phyloP scores from a whole-genome alignment of 2,797 vertebrate genomes.

The Poecilia gillii region DNA sequence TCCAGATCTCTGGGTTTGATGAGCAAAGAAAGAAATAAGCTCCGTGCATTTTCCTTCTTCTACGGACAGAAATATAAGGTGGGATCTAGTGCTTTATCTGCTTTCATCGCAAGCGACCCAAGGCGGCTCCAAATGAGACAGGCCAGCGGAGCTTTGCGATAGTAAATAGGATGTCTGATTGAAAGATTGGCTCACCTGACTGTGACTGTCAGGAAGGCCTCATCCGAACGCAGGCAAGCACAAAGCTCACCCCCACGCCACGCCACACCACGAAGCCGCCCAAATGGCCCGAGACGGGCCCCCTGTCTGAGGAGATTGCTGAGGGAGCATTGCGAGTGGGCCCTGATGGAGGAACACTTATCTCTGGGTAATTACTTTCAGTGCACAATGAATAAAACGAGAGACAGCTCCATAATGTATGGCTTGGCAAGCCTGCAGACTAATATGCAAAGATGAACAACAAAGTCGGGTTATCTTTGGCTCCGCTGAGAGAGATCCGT shows the following conservation, averaged over 20 bases:
- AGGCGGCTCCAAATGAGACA: slow-evolving; percentile 60
- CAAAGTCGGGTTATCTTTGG: slow-evolving; percentile 66
- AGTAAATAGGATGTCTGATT: slow-evolving; percentile 79
- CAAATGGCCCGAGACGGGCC: slow-evolving; percentile 69
- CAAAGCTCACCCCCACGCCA: slow-evolving; percentile 62
- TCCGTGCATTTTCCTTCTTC: slow-evolving; percentile 26
- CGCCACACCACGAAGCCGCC: slow-evolving; percentile 36
- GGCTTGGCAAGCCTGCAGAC: slow-evolving; percentile 71
- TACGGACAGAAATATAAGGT: slow-evolving; percentile 36
- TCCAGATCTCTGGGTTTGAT: slow-evolving; percentile 37
- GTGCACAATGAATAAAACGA: slow-evolving; percentile 80
- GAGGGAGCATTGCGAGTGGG: slow-evolving; percentile 60
- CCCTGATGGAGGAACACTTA: slow-evolving; percentile 72
- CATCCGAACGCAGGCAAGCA: slow-evolving; percentile 71
- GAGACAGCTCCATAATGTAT: slow-evolving; percentile 78
- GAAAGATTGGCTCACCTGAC: slow-evolving; percentile 79
- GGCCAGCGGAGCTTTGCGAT: slow-evolving; percentile 75
- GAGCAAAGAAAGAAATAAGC: slow-evolving; percentile 38
- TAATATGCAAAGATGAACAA: slow-evolving; percentile 77
- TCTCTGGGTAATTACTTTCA: slow-evolving; percentile 81
- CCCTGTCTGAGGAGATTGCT: slow-evolving; percentile 73
- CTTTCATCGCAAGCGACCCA: slow-evolving; percentile 60
- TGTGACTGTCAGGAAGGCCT: slow-evolving; percentile 72
- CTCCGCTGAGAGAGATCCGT: slow-evolving; percentile 50
- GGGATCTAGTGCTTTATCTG: slow-evolving; percentile 59